Conservation (phyloP, 2,113 vertebrate species). For the Pao palembangensis region DNA sequence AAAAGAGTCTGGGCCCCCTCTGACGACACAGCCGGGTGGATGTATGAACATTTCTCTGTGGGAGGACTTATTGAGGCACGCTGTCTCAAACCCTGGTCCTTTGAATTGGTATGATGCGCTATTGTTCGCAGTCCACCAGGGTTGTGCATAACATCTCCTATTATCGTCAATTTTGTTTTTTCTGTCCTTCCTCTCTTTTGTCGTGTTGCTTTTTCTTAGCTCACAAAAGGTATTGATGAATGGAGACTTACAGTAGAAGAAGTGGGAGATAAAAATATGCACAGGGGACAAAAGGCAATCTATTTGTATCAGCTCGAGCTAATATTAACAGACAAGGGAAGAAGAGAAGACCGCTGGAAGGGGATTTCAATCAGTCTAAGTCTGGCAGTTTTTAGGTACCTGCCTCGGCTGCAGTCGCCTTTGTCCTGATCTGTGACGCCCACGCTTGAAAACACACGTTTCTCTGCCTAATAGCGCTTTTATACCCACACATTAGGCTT, state of each 20-base stretch:
- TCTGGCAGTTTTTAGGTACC: background rate
- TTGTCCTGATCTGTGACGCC: background rate
- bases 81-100: constrained; percentile 57
- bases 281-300: background rate
- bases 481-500: background rate
- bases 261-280: background rate
- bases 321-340: background rate
- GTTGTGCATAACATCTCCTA: constrained; percentile 44
- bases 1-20: constrained; percentile 31
- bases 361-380: background rate
- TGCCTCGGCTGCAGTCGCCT: constrained; percentile 8
- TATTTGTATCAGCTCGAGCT: background rate
- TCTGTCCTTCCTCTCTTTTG: background rate
- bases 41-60: constrained; percentile 53
- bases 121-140: constrained; percentile 48
- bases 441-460: background rate
- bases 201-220: background rate
- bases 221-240: background rate
- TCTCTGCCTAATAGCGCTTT: background rate
- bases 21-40: constrained; percentile 37
- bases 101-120: constrained; percentile 50
- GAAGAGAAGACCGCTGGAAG: too few species aligned
- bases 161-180: constrained; percentile 30
- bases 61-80: constrained; percentile 43
- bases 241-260: constrained; percentile 5